phyloP scores from a whole-genome alignment of 64 coral and sea anemone genomes.

The Dendronephthya gigantea region DNA sequence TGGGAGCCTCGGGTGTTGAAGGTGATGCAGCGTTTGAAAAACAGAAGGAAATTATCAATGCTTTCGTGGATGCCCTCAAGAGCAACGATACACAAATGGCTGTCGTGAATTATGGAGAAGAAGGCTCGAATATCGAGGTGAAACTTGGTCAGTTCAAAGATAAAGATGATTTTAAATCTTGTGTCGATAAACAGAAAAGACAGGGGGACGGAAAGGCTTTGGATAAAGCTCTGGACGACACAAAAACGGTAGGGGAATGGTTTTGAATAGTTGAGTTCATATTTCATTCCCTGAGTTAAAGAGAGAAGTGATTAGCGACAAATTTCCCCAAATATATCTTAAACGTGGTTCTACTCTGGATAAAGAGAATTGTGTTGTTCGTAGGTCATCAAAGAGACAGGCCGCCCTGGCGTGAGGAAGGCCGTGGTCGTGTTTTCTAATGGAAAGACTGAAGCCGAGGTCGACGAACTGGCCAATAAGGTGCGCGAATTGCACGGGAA shows the following conservation, averaged over 20 bases:
- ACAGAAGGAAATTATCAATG: background rate
- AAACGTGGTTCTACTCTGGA: no score
- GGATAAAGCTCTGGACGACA: background rate
- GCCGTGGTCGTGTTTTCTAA: background rate
- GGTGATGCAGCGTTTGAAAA: background rate
- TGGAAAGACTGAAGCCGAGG: constrained; percentile 3
- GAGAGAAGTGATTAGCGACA: no score
- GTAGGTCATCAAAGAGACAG: background rate
- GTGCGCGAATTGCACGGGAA: background rate
- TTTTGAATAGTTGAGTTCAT: background rate
- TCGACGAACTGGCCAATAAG: background rate
- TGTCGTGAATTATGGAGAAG: background rate
- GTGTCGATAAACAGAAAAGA: background rate
- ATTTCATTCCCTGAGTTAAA: no score
- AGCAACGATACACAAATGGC: background rate
- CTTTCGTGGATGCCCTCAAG: background rate
- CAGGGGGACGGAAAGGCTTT: constrained; percentile 34
- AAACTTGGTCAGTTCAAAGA: background rate
- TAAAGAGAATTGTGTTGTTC: background rate
- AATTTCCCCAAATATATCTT: no score
- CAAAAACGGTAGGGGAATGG: background rate
- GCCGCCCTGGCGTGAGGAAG: constrained; percentile 2
- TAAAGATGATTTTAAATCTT: constrained; percentile 1
- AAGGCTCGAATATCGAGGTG: background rate
- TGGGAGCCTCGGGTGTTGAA: background rate